phyloP scores from a whole-genome alignment of 2,113 vertebrate species.

The Phrynosoma platyrhinos region DNA sequence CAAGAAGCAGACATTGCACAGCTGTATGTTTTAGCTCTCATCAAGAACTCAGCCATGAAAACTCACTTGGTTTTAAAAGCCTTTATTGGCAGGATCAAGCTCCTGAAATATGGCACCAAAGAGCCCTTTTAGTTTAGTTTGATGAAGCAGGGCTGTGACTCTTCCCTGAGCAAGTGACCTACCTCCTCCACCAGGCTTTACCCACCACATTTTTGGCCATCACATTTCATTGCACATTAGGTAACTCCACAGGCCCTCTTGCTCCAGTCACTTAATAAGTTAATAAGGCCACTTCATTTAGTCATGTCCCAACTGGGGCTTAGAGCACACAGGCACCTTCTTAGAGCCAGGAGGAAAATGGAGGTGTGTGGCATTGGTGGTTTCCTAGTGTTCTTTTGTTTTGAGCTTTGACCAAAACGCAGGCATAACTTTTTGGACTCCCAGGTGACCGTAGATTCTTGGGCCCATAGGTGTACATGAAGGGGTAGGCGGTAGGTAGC shows the following conservation, averaged over 20 bases:
- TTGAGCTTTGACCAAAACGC: not conserved
- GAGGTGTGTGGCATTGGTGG: not conserved
- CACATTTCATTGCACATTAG: slow-evolving; percentile 1
- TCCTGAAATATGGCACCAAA: not conserved
- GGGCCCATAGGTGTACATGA: not conserved
- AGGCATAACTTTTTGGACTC: not conserved
- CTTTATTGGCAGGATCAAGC: slow-evolving; percentile 26
- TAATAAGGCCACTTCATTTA: not conserved
- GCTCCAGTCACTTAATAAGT: not conserved
- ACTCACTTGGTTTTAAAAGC: slow-evolving; percentile 7
- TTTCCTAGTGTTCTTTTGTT: not conserved
- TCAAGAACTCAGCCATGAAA: not conserved
- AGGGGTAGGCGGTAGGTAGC: not conserved
- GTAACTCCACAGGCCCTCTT: not conserved
- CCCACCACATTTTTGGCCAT: no score
- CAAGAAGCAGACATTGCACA: no score
- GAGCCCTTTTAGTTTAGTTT: not conserved
- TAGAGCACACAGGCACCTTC: not conserved
- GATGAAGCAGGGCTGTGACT: not conserved
- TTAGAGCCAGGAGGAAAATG: not conserved
- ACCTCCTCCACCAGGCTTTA: not conserved
- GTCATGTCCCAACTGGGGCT: not conserved
- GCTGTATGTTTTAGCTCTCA: no score
- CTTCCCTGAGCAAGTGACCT: slow-evolving; percentile 9
- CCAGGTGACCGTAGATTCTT: not conserved